phyloP scores from a whole-genome alignment of 2,113 vertebrate genomes.

The Ictalurus punctatus region DNA sequence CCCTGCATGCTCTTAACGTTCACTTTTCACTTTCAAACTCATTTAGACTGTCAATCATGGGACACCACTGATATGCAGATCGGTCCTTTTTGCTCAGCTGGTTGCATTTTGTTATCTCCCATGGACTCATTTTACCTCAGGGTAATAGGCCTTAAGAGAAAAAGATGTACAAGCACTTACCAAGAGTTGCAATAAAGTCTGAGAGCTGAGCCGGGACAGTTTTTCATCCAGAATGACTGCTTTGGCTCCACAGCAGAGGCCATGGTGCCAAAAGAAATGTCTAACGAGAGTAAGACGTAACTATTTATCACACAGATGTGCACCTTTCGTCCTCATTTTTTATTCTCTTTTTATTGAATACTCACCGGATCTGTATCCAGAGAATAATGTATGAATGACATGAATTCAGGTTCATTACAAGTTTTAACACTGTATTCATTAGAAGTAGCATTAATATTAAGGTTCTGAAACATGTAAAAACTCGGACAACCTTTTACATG shows the following conservation, averaged over 20 bases:
- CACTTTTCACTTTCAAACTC: constrained; percentile 7
- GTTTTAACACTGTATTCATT: constrained; percentile 5
- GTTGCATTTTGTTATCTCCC: constrained; percentile 28
- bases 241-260: constrained; percentile 17
- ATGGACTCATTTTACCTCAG: constrained; percentile 39
- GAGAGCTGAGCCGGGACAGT: constrained; percentile 39
- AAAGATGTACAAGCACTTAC: constrained; percentile 41
- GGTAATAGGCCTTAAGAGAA: constrained; percentile 36
- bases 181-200: constrained; percentile 47
- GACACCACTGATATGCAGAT: constrained; percentile 3
- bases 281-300: constrained; percentile 23
- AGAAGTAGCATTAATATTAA: constrained; percentile 2
- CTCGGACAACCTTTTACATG: neutral
- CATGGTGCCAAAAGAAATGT: constrained; percentile 43
- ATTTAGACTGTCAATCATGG: constrained; percentile 14
- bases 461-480: neutral
- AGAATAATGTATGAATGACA: neutral
- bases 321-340: constrained; percentile 34
- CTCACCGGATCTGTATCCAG: neutral
- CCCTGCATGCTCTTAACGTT: neutral
- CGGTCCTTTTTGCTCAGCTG: neutral
- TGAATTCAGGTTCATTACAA: constrained; percentile 4
- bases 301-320: constrained; percentile 37
- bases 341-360: constrained; percentile 28
- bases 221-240: constrained; percentile 45